phyloP scores from a whole-genome alignment of 2,888 invertebrate genomes.

The Chydorus sphaericus region DNA sequence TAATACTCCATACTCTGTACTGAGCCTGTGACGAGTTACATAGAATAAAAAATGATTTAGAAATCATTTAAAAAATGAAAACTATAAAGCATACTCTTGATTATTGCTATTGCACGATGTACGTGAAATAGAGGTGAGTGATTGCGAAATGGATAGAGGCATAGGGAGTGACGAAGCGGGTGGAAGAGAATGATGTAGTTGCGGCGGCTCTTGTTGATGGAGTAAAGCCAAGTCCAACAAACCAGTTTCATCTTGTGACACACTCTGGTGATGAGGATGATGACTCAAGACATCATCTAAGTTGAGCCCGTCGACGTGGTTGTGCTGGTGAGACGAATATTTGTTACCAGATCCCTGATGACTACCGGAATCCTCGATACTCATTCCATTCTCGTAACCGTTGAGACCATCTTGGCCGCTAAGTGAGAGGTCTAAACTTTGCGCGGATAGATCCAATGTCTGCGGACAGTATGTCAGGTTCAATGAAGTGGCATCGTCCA shows the following conservation, averaged over 20 bases:
- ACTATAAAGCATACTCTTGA: too few species aligned
- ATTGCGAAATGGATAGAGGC: conserved; percentile 12
- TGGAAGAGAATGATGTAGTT: too few species aligned
- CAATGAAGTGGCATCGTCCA: conserved; percentile 3
- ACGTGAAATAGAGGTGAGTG: conserved; percentile 7
- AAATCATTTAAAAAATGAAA: background rate
- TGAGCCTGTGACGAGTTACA: background rate
- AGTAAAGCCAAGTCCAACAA: background rate
- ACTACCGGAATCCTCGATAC: background rate
- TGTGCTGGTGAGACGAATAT: too few species aligned
- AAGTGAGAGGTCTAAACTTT: conserved; percentile 13
- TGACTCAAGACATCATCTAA: conserved; percentile 8
- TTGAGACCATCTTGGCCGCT: conserved; percentile 3
- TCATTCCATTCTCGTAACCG: conserved; percentile 1
- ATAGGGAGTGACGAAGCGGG: conserved; percentile 13
- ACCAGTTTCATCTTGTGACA: background rate
- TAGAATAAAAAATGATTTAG: background rate
- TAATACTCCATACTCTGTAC: background rate
- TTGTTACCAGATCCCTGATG: too few species aligned
- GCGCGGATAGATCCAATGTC: conserved; percentile 12
- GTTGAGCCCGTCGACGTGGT: too few species aligned
- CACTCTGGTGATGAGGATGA: background rate
- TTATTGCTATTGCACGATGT: conserved; percentile 6
- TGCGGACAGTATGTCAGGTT: conserved; percentile 9
- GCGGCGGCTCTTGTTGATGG: conserved; percentile 3